phyloP scores from a whole-genome alignment of 2,888 invertebrate genomes.

The Caenorhabditis sp. region DNA sequence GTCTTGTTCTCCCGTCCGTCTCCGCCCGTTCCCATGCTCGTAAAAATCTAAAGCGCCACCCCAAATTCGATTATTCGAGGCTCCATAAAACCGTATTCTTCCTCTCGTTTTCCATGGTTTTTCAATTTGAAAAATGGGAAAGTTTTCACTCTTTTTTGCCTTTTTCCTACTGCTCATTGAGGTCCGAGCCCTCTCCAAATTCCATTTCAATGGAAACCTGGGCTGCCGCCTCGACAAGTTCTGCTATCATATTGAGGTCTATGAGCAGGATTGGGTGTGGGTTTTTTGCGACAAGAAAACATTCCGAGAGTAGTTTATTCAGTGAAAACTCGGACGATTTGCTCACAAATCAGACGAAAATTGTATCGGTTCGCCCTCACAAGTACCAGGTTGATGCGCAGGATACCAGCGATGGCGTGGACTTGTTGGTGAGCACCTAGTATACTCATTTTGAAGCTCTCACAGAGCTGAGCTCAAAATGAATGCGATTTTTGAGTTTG shows the following conservation, averaged over 20 bases:
- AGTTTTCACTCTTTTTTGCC: no score
- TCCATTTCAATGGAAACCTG: slow-evolving; percentile 10
- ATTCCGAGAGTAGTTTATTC: neutral
- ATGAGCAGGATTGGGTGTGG: slow-evolving; percentile 14
- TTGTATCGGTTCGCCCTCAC: neutral
- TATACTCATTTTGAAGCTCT: no score
- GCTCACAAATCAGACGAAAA: neutral
- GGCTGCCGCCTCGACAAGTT: neutral
- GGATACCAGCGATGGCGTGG: slow-evolving; percentile 15
- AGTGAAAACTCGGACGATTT: slow-evolving; percentile 14
- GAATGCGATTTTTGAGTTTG: no score
- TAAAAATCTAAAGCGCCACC: no score
- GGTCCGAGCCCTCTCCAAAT: neutral
- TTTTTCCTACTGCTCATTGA: neutral
- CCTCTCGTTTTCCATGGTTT: no score
- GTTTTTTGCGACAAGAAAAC: neutral
- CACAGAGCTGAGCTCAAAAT: no score
- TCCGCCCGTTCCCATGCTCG: no score
- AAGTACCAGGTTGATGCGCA: neutral
- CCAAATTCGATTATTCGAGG: no score
- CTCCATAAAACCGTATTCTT: no score
- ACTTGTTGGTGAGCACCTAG: slow-evolving; percentile 4
- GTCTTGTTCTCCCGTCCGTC: no score
- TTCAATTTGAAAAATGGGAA: no score
- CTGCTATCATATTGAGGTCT: slow-evolving; percentile 14